A percentile compares a stretch with the other conserved stretches of the same genome.
Conservation (phyloP, 2,888 invertebrate genomes). For the Zaprionus bogoriensis region DNA sequence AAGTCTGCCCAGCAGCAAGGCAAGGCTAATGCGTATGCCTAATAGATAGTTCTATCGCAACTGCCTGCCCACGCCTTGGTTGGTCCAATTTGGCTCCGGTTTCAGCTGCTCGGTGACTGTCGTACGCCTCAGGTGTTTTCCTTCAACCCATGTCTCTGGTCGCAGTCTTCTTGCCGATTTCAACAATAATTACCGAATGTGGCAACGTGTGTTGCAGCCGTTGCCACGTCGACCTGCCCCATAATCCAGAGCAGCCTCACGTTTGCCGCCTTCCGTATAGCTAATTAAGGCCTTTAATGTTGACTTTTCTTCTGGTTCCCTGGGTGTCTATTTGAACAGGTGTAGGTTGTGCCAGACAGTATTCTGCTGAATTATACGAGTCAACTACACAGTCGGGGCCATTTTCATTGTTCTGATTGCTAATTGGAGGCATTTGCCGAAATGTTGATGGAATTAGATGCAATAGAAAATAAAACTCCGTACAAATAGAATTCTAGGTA, state of each 20-base stretch:
- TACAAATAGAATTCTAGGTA: too few species aligned
- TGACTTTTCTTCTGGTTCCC: not conserved
- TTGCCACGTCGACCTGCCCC: not conserved
- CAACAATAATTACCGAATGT: slow-evolving; percentile 7
- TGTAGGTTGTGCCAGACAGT: not conserved
- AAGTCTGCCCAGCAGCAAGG: not conserved
- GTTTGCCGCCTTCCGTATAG: too few species aligned
- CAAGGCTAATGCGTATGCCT: not conserved
- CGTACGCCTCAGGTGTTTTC: not conserved
- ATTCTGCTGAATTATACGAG: not conserved
- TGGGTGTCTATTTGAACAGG: not conserved
- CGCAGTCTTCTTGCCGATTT: not conserved
- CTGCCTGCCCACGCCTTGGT: slow-evolving; percentile 2
- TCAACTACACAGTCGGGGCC: not conserved
- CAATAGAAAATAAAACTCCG: too few species aligned
- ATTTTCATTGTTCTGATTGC: not conserved
- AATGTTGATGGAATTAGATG: not conserved
- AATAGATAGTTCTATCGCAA: not conserved
- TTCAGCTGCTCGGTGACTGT: slow-evolving; percentile 4
- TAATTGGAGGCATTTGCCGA: not conserved
- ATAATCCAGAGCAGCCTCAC: too few species aligned
- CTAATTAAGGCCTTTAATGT: not conserved
- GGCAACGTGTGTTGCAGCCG: not conserved
- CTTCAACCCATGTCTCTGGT: not conserved
- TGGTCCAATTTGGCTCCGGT: slow-evolving; percentile 17